phyloP scores from a whole-genome alignment of 2,113 vertebrate species.

The Octodon degus region DNA sequence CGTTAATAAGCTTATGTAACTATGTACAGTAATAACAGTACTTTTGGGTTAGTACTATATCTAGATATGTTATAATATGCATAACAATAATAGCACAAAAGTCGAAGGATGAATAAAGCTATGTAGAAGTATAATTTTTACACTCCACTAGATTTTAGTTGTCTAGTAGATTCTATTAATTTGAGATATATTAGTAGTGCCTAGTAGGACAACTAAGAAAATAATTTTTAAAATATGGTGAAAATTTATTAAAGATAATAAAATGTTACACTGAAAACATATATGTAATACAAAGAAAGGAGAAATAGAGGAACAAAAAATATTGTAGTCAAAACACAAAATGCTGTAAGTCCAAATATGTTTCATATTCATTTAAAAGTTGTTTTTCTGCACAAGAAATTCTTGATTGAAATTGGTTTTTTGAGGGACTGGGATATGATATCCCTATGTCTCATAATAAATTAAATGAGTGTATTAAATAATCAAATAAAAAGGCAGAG shows the following conservation, averaged over 20 bases:
- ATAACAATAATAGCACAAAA: background rate
- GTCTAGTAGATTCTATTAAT: background rate
- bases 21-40: background rate
- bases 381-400: too few relatives aligned
- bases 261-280: background rate
- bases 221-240: background rate
- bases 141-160: background rate
- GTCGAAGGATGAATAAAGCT: background rate
- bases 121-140: background rate
- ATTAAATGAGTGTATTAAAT: too few relatives aligned
- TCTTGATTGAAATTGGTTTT: too few relatives aligned
- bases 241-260: background rate
- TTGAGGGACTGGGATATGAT: too few relatives aligned
- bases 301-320: too few relatives aligned
- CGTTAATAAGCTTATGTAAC: background rate
- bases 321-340: too few relatives aligned
- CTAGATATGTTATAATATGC: background rate
- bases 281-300: background rate
- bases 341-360: too few relatives aligned
- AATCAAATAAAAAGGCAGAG: too few relatives aligned
- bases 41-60: background rate
- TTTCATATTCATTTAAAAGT: too few relatives aligned
- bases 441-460: too few relatives aligned
- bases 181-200: background rate
- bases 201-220: background rate